These are phyloP conservation scores for Oenanthe oenanthe DNA, from an alignment of 2,113 vertebrate genomes.

Conservation along the genomic window DNA sequence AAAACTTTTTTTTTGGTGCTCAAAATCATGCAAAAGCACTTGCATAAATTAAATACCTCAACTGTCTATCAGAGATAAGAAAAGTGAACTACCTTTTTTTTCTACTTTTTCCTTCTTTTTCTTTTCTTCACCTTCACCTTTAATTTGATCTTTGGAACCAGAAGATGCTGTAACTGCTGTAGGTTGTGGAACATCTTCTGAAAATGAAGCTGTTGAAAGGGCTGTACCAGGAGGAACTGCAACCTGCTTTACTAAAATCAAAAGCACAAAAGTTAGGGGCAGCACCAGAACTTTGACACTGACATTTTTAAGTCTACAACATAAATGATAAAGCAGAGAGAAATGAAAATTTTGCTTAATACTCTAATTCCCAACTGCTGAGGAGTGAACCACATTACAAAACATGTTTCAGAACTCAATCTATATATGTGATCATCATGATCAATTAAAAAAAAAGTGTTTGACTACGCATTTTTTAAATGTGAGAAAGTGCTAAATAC, in stretches of 20 bases:
- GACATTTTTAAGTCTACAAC: not conserved
- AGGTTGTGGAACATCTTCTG: conserved; percentile 42
- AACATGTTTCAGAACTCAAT: not conserved
- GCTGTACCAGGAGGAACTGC: conserved; percentile 68
- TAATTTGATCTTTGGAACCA: conserved; percentile 59
- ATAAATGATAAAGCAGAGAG: not conserved
- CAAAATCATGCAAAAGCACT: not conserved
- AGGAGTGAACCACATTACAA: not conserved
- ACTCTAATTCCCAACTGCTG: not conserved
- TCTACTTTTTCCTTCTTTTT: conserved; percentile 87
- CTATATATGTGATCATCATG: not conserved
- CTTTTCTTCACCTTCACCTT: conserved; percentile 79
- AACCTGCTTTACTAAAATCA: conserved; percentile 81
- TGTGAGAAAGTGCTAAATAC: not conserved
- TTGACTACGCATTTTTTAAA: not conserved
- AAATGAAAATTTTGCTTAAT: not conserved
- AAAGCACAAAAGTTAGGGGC: not conserved
- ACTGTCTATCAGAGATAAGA: not conserved
- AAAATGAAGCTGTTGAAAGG: conserved; percentile 54
- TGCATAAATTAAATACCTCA: not conserved
- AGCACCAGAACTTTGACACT: not conserved
- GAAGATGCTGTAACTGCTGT: conserved; percentile 33
- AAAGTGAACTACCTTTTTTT: conserved; percentile 85
- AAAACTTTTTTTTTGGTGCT: not conserved
- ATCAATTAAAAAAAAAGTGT: not conserved